Conservation (phyloP, 2,113 vertebrate species). For the Alces alces region DNA sequence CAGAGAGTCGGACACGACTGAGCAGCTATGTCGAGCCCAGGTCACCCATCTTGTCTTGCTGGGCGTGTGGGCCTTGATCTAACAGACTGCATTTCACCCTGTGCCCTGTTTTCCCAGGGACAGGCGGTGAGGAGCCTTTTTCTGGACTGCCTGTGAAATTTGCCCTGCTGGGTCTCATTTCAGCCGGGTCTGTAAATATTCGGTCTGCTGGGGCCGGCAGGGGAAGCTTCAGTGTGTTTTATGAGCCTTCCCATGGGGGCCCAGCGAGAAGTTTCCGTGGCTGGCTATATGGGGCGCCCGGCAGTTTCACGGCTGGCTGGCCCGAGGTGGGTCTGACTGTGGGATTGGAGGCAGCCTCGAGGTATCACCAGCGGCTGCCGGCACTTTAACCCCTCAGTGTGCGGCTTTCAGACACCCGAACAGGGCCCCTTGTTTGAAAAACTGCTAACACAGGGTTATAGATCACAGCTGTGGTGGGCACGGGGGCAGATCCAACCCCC, state of each 20-base stretch:
- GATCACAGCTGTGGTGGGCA: neutral
- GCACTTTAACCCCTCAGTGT: neutral
- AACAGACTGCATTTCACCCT: neutral
- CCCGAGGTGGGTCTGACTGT: neutral
- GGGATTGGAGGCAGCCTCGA: neutral
- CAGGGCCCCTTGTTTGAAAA: neutral
- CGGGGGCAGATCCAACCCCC: rapidly evolving
- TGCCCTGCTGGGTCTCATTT: neutral
- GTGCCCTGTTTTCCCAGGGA: neutral
- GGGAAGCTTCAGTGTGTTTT: conserved; percentile 7
- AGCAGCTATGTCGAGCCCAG: neutral
- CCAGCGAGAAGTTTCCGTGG: neutral
- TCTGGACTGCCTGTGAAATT: neutral
- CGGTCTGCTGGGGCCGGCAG: rapidly evolving
- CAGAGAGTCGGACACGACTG: neutral
- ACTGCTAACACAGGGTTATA: neutral
- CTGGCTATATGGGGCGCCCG: neutral
- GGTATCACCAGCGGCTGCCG: rapidly evolving
- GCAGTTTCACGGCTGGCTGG: neutral
- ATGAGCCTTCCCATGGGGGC: neutral
- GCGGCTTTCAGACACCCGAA: neutral
- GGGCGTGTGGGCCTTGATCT: too few species aligned
- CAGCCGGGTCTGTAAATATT: conserved; percentile 1
- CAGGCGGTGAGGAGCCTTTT: neutral
- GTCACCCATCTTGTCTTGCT: neutral